Percentiles rank a stretch among this genome's conserved stretches.
Evolutionary conservation across 2,888 invertebrate genomes (phyloP).

Genomic region (Tenthredo mesomela): DNA sequence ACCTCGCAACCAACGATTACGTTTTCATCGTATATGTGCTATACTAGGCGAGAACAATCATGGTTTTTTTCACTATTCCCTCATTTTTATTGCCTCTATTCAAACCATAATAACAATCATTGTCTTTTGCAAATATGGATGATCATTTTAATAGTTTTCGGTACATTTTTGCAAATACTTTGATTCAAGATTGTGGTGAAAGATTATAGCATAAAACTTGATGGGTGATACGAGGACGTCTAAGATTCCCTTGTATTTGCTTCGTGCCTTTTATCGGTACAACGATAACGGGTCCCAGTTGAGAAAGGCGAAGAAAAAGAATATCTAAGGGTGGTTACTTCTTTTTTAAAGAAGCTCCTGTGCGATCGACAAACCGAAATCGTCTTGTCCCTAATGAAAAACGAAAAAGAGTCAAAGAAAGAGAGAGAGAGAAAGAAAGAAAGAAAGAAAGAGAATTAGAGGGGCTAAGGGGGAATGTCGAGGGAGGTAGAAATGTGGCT

Average conservation of each 20-base stretch:
- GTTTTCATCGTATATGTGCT: conserved; percentile 39
- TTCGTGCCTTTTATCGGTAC: background rate
- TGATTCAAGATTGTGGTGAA: no score
- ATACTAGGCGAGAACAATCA: conserved; percentile 18
- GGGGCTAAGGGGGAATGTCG: conserved; percentile 43
- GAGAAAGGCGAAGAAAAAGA: background rate
- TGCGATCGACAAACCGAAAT: conserved; percentile 11
- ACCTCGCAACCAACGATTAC: conserved; percentile 49
- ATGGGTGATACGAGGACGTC: no score
- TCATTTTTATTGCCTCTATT: background rate
- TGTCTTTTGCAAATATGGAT: no score
- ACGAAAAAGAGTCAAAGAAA: conserved; percentile 16
- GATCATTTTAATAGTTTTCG: no score
- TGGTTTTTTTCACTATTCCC: background rate
- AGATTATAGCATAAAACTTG: no score
- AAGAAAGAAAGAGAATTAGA: conserved; percentile 62
- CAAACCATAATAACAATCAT: background rate
- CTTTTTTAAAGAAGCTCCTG: background rate
- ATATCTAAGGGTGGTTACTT: background rate
- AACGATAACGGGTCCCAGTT: background rate
- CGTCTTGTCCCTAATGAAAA: conserved; percentile 4
- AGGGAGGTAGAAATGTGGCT: conserved; percentile 75
- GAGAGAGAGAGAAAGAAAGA: conserved; percentile 57
- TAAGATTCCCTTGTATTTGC: background rate
- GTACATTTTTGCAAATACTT: no score